Evolutionary conservation across 1,140 invertebrate genomes (phyloP).

Genomic region (Bombus terrestris): DNA sequence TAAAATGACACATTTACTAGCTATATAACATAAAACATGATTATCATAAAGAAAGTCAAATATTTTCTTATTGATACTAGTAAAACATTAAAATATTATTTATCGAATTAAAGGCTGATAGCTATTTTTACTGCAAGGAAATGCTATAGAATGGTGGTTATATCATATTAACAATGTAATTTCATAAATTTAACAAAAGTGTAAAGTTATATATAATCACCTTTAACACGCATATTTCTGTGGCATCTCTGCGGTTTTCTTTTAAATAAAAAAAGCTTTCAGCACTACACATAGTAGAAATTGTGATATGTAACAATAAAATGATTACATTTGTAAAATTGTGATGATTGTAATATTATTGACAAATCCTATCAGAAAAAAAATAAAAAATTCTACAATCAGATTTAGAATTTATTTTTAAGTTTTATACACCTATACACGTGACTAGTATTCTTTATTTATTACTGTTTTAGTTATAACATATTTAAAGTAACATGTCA

Average conservation of each 20-base stretch:
- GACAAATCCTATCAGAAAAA: slow-evolving; percentile 47
- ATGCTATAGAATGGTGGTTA: slow-evolving; percentile 28
- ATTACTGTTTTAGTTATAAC: neutral
- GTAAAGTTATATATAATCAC: slow-evolving; percentile 46
- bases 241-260: slow-evolving; percentile 32
- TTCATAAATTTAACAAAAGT: slow-evolving; percentile 34
- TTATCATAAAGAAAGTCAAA: slow-evolving; percentile 43
- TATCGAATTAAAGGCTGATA: slow-evolving; percentile 61
- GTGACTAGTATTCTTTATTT: neutral
- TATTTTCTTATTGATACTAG: slow-evolving; percentile 59
- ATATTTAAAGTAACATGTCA: neutral
- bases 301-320: slow-evolving; percentile 67
- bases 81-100: slow-evolving; percentile 48
- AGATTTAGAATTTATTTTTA: slow-evolving; percentile 5
- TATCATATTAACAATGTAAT: slow-evolving; percentile 34
- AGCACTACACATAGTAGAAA: slow-evolving; percentile 65
- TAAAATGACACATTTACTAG: slow-evolving; percentile 10
- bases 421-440: slow-evolving; percentile 26
- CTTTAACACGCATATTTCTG: slow-evolving; percentile 32
- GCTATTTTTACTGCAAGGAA: slow-evolving; percentile 38
- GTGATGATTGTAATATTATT: slow-evolving; percentile 60
- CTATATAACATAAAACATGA: slow-evolving; percentile 22
- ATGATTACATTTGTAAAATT: slow-evolving; percentile 63
- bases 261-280: slow-evolving; percentile 57
- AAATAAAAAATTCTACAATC: slow-evolving; percentile 53